Evolutionary conservation across 2,888 invertebrate genomes (phyloP).

Genomic region (Blera fallax): DNA sequence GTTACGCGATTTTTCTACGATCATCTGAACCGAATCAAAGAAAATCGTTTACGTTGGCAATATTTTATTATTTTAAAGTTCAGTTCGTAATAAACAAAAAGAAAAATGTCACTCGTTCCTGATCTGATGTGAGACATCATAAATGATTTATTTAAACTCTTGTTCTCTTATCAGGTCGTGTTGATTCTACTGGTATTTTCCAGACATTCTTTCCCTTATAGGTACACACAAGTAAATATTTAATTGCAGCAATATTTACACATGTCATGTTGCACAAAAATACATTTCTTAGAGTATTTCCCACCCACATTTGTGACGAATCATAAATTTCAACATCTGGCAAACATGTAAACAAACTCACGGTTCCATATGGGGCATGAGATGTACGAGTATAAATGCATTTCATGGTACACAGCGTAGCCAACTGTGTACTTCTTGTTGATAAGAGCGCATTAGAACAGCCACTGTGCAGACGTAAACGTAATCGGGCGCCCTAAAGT

Average conservation of each 20-base stretch:
- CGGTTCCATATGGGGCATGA: not conserved
- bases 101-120: not conserved
- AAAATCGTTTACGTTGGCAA: no score
- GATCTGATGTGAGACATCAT: not conserved
- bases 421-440: not conserved
- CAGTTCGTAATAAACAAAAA: not conserved
- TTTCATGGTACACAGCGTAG: no score
- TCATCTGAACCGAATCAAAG: no score
- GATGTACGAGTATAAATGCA: not conserved
- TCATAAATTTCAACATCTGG: conserved; percentile 35
- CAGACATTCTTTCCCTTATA: not conserved
- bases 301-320: conserved; percentile 24
- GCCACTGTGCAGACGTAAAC: not conserved
- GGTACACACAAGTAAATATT: not conserved
- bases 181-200: not conserved
- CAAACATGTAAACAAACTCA: conserved; percentile 2
- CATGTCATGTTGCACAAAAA: conserved; percentile 10
- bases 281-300: not conserved
- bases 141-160: not conserved
- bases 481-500: not conserved
- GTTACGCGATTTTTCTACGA: no score
- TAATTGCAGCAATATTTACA: not conserved
- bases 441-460: not conserved
- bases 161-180: not conserved
- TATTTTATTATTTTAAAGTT: no score